A percentile compares a stretch with the other conserved stretches of the same genome.
phyloP scores from a whole-genome alignment of 1,140 invertebrate genomes.

The Drosophila orena region DNA sequence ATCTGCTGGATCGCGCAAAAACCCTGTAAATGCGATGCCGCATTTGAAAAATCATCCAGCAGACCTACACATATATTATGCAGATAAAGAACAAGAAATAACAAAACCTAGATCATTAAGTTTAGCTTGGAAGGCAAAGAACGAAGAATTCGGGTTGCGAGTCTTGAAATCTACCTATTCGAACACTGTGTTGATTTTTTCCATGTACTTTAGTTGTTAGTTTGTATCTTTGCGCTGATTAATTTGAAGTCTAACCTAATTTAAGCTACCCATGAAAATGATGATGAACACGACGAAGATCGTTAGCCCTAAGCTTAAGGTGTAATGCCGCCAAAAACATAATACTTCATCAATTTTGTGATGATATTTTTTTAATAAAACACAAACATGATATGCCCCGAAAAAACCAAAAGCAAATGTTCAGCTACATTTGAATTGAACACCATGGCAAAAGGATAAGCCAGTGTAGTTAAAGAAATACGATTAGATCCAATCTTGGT shows the following conservation, averaged over 20 bases:
- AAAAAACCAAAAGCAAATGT: constrained; percentile 36
- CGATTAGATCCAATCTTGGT: constrained; percentile 18
- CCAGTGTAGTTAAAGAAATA: constrained; percentile 59
- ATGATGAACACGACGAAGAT: constrained; percentile 46
- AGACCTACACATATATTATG: constrained; percentile 59
- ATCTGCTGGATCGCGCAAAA: constrained; percentile 94
- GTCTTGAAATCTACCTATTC: constrained; percentile 22
- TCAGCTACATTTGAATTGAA: constrained; percentile 40
- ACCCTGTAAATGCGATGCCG: constrained; percentile 87
- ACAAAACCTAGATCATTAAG: constrained; percentile 61
- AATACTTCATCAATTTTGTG: constrained; percentile 79
- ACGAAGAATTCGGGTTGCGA: constrained; percentile 59
- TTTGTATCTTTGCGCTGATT: constrained; percentile 35
- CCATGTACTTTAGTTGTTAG: constrained; percentile 32
- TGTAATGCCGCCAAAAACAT: constrained; percentile 34
- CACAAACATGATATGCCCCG: constrained; percentile 37
- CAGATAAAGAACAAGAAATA: constrained; percentile 51
- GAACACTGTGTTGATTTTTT: constrained; percentile 30
- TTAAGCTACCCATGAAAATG: constrained; percentile 49
- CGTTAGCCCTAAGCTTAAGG: constrained; percentile 67
- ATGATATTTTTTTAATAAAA: constrained; percentile 64
- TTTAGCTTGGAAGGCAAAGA: constrained; percentile 65
- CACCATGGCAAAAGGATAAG: constrained; percentile 9
- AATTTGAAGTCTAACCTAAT: constrained; percentile 57
- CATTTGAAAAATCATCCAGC: constrained; percentile 50